These are phyloP conservation scores for Holothuria glaberrima DNA, from an alignment of 35 echinoderm and acorn worm genomes.

Conservation along the genomic window DNA sequence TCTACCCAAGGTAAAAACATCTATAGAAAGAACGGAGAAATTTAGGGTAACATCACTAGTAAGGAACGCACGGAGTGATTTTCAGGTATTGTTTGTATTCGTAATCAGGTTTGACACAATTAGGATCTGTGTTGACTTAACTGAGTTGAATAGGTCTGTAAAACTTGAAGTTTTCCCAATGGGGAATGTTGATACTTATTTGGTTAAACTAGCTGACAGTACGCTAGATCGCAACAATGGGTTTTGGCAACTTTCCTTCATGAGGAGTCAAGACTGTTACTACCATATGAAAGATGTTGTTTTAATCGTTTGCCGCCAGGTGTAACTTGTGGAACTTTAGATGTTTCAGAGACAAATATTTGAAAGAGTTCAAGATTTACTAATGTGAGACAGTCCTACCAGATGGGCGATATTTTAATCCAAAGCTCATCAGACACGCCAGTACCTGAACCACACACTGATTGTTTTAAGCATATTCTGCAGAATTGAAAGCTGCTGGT, in stretches of 20 bases:
- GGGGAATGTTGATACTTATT: conserved; percentile 43
- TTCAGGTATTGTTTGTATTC: conserved; percentile 47
- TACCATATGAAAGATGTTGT: not conserved
- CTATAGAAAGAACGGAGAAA: not conserved
- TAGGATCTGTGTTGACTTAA: conserved; percentile 53
- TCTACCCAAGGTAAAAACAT: not conserved
- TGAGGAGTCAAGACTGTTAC: conserved; percentile 28
- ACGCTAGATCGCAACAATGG: conserved; percentile 68
- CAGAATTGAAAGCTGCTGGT: no score
- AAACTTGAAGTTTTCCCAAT: conserved; percentile 52
- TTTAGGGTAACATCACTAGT: not conserved
- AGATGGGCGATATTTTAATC: no score
- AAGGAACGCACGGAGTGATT: conserved; percentile 61
- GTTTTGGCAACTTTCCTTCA: conserved; percentile 73
- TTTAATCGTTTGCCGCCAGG: no score
- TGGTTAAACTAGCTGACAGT: conserved; percentile 40
- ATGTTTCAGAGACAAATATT: no score
- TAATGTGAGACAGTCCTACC: no score
- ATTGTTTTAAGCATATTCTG: no score
- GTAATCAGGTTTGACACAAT: conserved; percentile 49
- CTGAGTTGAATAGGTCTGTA: conserved; percentile 56
- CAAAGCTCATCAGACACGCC: no score
- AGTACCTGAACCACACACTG: no score
- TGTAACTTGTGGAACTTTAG: no score
- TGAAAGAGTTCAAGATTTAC: no score